Percentiles rank a stretch among this genome's conserved stretches.
Evolutionary conservation across 2,797 vertebrate genomes (phyloP).

Genomic region (Crypturellus tataupa): DNA sequence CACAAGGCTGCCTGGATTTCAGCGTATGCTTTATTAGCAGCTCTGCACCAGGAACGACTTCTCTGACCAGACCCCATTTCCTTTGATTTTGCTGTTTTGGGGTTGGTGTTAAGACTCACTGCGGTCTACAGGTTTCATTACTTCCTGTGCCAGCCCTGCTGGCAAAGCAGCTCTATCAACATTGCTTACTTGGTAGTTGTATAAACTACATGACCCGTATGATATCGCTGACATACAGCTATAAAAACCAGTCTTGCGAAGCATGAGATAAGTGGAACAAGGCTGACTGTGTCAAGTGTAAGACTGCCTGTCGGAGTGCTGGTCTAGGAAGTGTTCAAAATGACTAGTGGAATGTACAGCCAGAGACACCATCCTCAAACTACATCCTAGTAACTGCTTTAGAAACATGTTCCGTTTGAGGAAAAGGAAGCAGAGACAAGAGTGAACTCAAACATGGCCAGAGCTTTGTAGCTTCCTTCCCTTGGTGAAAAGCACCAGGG

Average conservation of each 20-base stretch:
- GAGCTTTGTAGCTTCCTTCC: not conserved
- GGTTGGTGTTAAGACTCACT: not conserved
- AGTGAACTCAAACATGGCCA: not conserved
- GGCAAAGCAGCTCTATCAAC: not conserved
- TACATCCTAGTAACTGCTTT: not conserved
- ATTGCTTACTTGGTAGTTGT: not conserved
- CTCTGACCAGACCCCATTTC: not conserved
- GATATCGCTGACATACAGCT: not conserved
- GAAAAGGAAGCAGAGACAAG: not conserved
- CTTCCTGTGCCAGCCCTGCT: not conserved
- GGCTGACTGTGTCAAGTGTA: not conserved
- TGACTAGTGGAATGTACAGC: accelerated
- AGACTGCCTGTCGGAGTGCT: accelerated
- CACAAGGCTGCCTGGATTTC: not conserved
- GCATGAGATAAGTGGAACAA: not conserved
- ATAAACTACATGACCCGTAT: not conserved
- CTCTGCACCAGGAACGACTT: not conserved
- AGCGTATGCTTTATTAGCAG: not conserved
- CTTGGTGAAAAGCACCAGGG: not conserved
- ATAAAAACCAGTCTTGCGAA: not conserved
- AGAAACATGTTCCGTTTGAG: not conserved
- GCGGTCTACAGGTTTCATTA: accelerated
- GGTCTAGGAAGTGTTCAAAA: not conserved
- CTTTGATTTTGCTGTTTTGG: not conserved
- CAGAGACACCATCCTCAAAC: not conserved